Conservation (phyloP, 2,113 vertebrate genomes). For the Marcusenius ussheri region DNA sequence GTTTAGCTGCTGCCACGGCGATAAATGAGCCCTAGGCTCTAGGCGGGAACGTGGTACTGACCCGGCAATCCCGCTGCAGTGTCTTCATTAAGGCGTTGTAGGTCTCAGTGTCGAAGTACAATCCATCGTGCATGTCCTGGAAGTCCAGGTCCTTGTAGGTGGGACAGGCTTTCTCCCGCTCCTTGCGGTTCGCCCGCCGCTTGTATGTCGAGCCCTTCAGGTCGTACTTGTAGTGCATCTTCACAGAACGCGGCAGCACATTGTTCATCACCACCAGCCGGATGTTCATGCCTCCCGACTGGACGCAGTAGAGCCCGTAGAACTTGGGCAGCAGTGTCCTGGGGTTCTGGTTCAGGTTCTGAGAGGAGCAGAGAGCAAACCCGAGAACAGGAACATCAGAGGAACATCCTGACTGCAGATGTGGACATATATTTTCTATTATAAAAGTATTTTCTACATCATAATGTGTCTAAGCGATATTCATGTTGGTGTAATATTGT, state of each 20-base stretch:
- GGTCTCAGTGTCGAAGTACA: slow-evolving; percentile 72
- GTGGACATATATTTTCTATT: not conserved
- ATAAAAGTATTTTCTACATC: not conserved
- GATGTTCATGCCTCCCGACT: slow-evolving; percentile 21
- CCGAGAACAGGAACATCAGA: not conserved
- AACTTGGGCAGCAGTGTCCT: slow-evolving; percentile 22
- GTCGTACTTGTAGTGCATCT: slow-evolving; percentile 54
- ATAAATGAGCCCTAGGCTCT: not conserved
- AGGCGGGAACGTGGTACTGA: slow-evolving; percentile 40
- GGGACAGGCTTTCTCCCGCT: slow-evolving; percentile 73
- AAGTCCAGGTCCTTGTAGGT: slow-evolving; percentile 66
- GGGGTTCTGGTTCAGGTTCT: slow-evolving; percentile 27
- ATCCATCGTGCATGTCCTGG: slow-evolving; percentile 70
- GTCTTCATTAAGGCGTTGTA: slow-evolving; percentile 73
- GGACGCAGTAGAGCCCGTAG: slow-evolving; percentile 22
- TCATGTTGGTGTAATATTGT: not conserved
- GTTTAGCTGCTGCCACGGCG: not conserved
- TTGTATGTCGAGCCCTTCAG: slow-evolving; percentile 23
- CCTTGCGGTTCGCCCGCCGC: slow-evolving; percentile 66
- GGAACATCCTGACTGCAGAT: not conserved
- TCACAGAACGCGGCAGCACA: not conserved
- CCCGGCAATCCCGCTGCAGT: slow-evolving; percentile 71
- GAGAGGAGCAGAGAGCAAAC: not conserved
- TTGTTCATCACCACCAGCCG: slow-evolving; percentile 27
- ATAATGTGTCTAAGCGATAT: not conserved